Base-by-base conservation (phyloP, 1,140 invertebrate genomes). In the Coelopa frigida region DNA sequence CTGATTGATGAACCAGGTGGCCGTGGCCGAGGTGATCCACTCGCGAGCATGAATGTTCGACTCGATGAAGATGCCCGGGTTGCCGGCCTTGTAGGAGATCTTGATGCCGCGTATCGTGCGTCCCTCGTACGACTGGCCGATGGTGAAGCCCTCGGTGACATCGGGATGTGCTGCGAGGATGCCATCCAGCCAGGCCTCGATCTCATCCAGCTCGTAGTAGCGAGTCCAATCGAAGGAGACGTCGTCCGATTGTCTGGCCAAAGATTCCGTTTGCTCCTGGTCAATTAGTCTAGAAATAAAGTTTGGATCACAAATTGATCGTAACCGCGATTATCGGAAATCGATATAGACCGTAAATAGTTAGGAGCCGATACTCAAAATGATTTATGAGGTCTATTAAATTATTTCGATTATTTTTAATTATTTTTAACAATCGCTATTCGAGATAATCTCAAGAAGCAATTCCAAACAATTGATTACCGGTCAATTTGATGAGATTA, bases 1-100 rank as follows among this genome's bases (percentile, higher is more conserved):
- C 51, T 75, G 56, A 49, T 77, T 70, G n/a, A 79, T 70, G n/a
- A 80, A 68, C 57, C 73, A 80, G 0, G 77, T 70, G 5, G 70
- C 69, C 6, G 71, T 73, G 7, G 79, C 77, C 27, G 75, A 72
- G 0, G 78, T 67, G 7, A 82, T 75, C 80, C 80, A 83, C 48
- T 75, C 73, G 3, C 71, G 49, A 21, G 72, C 72, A 49, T 75
- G 73, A 35, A 73, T 78, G 21, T 78, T 79, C 38, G 72, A 74
- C 49, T 78, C 75, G 26, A 78, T 70, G 27, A 79, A 70, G 26
- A 79, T 71, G n/a, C 61, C 61, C 22, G 74, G 73, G 35, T 77
- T 77, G 7, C 64, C 57, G 10, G 48, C 33, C 0, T 76, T 75
- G 33, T 75, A 74, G 0, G 79, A 80, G 20, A 85, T 73, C 56